Conservation (phyloP, 2,797 vertebrate species). For the Malurus splendens region DNA sequence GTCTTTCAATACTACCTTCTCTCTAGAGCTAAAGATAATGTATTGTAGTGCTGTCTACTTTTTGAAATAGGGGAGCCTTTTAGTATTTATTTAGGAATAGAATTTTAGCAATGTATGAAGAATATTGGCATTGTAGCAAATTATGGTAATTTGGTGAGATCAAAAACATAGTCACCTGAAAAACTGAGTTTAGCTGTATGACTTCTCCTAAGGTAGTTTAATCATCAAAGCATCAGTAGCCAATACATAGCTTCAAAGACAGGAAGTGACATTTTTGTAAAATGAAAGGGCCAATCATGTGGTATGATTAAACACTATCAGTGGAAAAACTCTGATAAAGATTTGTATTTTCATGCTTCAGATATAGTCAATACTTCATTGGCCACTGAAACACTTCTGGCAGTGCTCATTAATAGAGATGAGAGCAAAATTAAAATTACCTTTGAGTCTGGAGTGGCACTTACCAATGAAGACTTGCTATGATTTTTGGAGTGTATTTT, state of each 20-base stretch:
- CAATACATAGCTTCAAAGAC: neutral
- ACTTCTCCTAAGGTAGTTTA: neutral
- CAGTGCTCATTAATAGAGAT: neutral
- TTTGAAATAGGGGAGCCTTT: neutral
- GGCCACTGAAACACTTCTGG: neutral
- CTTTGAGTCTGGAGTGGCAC: neutral
- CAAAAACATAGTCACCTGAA: neutral
- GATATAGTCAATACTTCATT: neutral
- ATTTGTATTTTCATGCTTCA: neutral
- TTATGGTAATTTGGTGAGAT: neutral
- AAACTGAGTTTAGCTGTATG: neutral
- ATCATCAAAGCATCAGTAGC: neutral
- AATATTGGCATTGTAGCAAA: neutral
- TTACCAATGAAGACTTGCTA: rapidly evolving
- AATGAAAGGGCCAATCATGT: neutral
- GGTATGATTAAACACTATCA: neutral
- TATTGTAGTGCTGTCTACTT: neutral
- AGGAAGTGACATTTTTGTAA: neutral
- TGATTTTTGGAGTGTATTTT: neutral
- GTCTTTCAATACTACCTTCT: neutral
- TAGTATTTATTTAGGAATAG: neutral
- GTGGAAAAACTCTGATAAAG: neutral
- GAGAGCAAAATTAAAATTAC: neutral
- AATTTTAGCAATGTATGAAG: neutral
- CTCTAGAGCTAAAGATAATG: neutral